Percentiles rank a stretch among this genome's conserved stretches.
Evolutionary conservation across 2,888 invertebrate genomes (phyloP).

Genomic region (Calephelis perditalis): DNA sequence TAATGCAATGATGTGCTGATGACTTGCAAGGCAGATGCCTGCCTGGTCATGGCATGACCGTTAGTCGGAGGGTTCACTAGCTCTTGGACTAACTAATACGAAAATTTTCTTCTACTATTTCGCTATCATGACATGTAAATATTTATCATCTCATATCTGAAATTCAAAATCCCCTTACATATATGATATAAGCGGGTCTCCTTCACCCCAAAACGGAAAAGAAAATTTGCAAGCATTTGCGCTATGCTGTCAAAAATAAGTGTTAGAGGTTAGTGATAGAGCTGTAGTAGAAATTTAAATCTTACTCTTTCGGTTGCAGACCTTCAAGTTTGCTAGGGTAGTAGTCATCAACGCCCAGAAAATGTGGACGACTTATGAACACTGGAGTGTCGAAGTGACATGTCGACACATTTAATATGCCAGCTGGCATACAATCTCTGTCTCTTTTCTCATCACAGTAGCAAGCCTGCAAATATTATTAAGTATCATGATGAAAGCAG

Average conservation of each 20-base stretch:
- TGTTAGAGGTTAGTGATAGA: too few relatives aligned
- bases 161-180: too few relatives aligned
- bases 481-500: too few relatives aligned
- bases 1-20: not conserved
- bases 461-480: conserved; percentile 69
- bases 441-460: conserved; percentile 78
- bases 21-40: not conserved
- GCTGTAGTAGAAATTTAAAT: conserved; percentile 15
- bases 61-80: too few relatives aligned
- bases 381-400: conserved; percentile 91
- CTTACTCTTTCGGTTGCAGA: conserved; percentile 79
- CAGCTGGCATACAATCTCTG: conserved; percentile 68
- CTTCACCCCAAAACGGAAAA: too few relatives aligned
- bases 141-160: too few relatives aligned
- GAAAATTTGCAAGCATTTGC: too few relatives aligned
- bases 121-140: too few relatives aligned
- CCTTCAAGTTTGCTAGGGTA: conserved; percentile 82
- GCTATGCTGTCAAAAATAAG: too few relatives aligned
- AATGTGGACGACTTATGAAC: conserved; percentile 89
- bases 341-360: conserved; percentile 83
- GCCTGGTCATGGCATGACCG: not conserved
- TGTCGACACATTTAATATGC: conserved; percentile 84
- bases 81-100: too few relatives aligned
- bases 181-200: too few relatives aligned
- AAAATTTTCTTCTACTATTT: too few relatives aligned